Percentiles rank a stretch among this genome's conserved stretches.
Evolutionary conservation across 2,888 invertebrate genomes (phyloP).

Genomic region (Eurytoma adleriae): DNA sequence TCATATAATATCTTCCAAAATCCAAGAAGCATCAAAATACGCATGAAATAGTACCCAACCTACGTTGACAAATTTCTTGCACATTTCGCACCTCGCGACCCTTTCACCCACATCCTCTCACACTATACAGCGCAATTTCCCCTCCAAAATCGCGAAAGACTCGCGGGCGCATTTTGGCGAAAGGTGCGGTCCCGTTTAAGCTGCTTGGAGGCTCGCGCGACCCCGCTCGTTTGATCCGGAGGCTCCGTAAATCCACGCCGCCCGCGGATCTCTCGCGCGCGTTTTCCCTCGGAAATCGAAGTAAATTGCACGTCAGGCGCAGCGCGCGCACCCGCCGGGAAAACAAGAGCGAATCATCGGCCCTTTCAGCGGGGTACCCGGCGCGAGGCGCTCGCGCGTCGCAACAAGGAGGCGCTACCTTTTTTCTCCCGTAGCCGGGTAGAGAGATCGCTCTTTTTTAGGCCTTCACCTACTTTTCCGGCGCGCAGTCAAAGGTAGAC

Average conservation of each 20-base stretch:
- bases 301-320: constrained; percentile 52
- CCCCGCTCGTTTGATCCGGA: constrained; percentile 21
- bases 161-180: not conserved
- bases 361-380: not conserved
- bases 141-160: constrained; percentile 24
- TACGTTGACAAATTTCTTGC: not conserved
- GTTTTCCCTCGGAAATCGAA: constrained; percentile 47
- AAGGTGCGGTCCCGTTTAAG: constrained; percentile 3
- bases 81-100: not conserved
- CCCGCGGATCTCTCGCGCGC: constrained; percentile 25
- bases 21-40: no score
- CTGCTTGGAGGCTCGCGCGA: not conserved
- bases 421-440: not conserved
- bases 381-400: not conserved
- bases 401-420: no score
- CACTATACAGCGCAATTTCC: not conserved
- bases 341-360: constrained; percentile 25
- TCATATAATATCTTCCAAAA: no score
- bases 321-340: constrained; percentile 19
- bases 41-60: no score
- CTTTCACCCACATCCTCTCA: not conserved
- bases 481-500: no score
- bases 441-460: no score
- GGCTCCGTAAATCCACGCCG: constrained; percentile 30
- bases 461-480: no score